Percentiles rank a stretch among this genome's conserved stretches.
phyloP scores from a whole-genome alignment of 2,888 invertebrate species.

The Petrolisthes cinctipes region DNA sequence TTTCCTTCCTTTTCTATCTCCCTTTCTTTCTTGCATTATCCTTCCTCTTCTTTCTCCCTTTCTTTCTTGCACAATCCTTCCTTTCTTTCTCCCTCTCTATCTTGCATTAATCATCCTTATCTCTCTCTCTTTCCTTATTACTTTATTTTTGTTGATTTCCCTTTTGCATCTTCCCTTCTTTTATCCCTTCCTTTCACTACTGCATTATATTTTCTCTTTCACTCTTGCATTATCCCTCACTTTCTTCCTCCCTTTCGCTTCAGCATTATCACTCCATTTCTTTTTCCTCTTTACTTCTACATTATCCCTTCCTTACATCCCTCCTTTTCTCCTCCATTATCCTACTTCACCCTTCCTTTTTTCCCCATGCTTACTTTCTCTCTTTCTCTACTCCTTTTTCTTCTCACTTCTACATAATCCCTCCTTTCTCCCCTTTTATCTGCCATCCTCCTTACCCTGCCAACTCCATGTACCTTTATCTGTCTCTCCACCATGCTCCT shows the following conservation, averaged over 20 bases:
- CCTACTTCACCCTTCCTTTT: background rate
- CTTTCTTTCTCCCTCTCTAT: background rate
- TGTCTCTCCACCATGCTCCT: too few relatives aligned
- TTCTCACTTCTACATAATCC: too few relatives aligned
- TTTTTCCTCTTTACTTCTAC: background rate
- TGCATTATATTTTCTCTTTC: background rate
- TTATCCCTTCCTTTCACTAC: background rate
- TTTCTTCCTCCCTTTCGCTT: background rate
- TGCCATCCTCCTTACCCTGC: too few relatives aligned
- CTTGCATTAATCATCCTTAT: background rate
- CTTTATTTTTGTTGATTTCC: background rate
- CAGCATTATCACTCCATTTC: background rate
- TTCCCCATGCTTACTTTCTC: background rate
- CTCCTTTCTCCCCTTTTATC: too few relatives aligned
- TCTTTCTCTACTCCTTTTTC: too few relatives aligned
- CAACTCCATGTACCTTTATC: too few relatives aligned
- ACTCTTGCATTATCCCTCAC: background rate
- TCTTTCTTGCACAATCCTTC: background rate
- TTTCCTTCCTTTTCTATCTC: background rate
- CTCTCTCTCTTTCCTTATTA: background rate
- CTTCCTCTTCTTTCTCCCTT: background rate
- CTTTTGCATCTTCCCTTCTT: background rate
- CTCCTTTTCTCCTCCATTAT: background rate
- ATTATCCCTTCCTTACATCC: background rate
- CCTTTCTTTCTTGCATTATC: background rate